Base-by-base conservation (phyloP, 2,888 invertebrate species). In the Drosophila dives region DNA sequence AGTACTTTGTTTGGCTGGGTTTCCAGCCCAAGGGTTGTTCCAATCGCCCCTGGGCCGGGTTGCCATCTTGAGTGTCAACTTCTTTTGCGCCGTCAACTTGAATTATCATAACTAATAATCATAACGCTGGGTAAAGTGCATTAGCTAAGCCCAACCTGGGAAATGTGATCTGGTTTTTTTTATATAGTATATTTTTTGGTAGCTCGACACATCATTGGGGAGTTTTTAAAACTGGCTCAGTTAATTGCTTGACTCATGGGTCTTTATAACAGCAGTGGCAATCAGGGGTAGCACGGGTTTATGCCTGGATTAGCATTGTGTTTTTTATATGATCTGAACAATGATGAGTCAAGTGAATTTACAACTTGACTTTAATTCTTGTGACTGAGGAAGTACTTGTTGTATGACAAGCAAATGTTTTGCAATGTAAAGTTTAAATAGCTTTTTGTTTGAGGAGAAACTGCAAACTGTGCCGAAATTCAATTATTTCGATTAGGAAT, bases 21-120 rank as follows among this genome's bases (percentile, higher is more conserved):
- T 73, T 81, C 50, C 32, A 17, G 55, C 67, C 61, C 63, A 72
- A 71, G 85, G 90, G 90, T 82, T 75, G 81, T 55, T 81, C 20
- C 55, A 40, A 40, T 20, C 58, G 54, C 55, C 71, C 63, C 58
- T 49, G 40, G 50, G 42, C 36, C 17, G 65, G 40, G 29, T 33
- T 56, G 73, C 69, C 69, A 74, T 69, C 81, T 64, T 84, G 73
- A 59, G 71, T 81, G 84, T 87, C 89, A 84, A 84, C 88, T 85
- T 73, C 71, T 90, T 79, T 71, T 79, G 83, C 80, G 88, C 68
- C 88, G 90, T 61, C 82, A 75, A 89, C 66, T 75, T 72, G 81
- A 85, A 85, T 90, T 90, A 85, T 85, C 88, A 85, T 85, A 85
- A 85, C 86, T 81, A 89, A 89, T 84, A 89, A 84, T 84, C 90